Base-by-base conservation (phyloP, 2,113 vertebrate species). In the Cervus canadensis region DNA sequence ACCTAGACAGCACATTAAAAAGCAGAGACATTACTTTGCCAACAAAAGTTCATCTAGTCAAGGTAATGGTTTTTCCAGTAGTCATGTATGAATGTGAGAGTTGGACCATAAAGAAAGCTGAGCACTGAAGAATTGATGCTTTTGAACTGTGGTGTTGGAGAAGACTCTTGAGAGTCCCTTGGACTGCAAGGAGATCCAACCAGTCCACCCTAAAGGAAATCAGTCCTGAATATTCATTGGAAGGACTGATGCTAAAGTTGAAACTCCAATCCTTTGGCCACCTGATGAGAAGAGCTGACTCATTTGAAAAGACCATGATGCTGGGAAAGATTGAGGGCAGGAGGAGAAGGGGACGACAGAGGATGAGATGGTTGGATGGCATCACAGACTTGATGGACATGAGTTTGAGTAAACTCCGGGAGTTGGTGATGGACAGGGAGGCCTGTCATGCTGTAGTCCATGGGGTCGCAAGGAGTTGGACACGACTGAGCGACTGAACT, bases 121-220 rank as follows among this genome's bases (percentile, higher is more conserved):
- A 74, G 21, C 2, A 13, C 11, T 0, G 0, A 40, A 25, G 21
- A 74, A 74, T 0, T 23, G 21, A 43, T 13, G 36, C 36, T 25
- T 25, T 43, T 40, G 21, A 74, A 74, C 10, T 40, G 0, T 74
- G 36, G 21, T 74, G 0, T 0, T 43, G 36, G 19, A 74, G 21
- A 74, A 74, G 36, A 74, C 71, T 40, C 36, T 43, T 74, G 36
- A 74, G 5, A 74, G 21, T 43, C 67, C 71, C 11, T 74, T 74
- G 71, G 71, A 43, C 71, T 43, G 71, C 36, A 25, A 74, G 71
- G 36, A 74, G 19, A 43, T 74, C 21, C 19, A 25, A 13, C 21
- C 36, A 74, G 36, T 74, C 21, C 19, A 43, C 13, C 36, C 71
- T 74, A 43, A 40, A 74, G n/a, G 36, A 74, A 13, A 74, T 12